Evolutionary conservation across 2,888 invertebrate genomes (phyloP), one percentile per base, ranked within the genome.

Genomic region (Exephanes ischioxanthus): DNA sequence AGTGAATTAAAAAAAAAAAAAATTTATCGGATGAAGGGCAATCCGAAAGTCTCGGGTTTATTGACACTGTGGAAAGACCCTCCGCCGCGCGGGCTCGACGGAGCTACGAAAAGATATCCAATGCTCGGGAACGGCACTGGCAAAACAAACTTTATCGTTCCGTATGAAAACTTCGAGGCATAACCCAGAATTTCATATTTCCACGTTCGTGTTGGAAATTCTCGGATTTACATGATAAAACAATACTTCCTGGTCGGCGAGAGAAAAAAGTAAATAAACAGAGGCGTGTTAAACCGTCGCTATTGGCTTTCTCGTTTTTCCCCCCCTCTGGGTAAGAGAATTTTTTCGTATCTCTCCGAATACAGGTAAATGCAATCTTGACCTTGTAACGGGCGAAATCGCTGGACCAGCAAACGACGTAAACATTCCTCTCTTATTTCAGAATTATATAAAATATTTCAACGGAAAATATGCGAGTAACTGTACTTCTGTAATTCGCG

Each of bases 141-240:
- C 73, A 85, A 79, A 85, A 85, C 85, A 85, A 85, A 85, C 85
- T 78, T 75, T 75, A 81, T 37, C 68, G 81, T 73, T 75, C 51
- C 63, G 71, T 81, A 68, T 63, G 37, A 51, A 48, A 63, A 53
- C 26, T 70, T 33, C 48, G 61, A 5, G 22, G 11, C 71, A 22
- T 1, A 71, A 41, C 33, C 77, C 61, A 22, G 58, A 22, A n/a
- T 68, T 67, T 26, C 53, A 55, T 33, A 41, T 53, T 14, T 80
- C 30, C 14, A 55, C 19, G 26, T n/a, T 72, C 71, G 63, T 58
- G 58, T 78, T 79, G 51, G 41, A 82, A 75, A 70, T 79, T 79
- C 82, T 53, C n/a, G 75, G 48, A 82, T 82, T 79, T 79, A 58
- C 77, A 81, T 77, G 67, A 84, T 78, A 63, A 79, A 79, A 78